A percentile compares a stretch with the other conserved stretches of the same genome.
These are phyloP conservation scores for Drymodes brunneopygia DNA, from an alignment of 2,113 vertebrate genomes.

Conservation along the genomic window DNA sequence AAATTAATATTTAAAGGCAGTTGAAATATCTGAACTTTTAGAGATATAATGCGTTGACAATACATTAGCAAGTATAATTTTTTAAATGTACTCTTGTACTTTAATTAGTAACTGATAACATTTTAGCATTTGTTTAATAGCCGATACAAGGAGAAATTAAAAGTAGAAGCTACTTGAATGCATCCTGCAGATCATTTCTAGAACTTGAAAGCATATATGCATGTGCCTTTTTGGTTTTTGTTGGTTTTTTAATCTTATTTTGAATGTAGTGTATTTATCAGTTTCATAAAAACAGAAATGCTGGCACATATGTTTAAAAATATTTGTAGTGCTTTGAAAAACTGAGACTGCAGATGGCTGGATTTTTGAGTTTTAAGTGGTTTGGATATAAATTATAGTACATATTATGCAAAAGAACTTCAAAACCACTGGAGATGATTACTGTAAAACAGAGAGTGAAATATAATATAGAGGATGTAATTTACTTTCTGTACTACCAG, in stretches of 20 bases:
- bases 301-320: not conserved
- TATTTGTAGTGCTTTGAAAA: not conserved
- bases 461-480: not conserved
- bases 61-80: not conserved
- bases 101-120: not conserved
- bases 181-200: not conserved
- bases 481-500: not conserved
- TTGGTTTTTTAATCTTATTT: not conserved
- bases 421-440: not conserved
- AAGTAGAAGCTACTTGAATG: not conserved
- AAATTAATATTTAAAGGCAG: not conserved
- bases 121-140: not conserved
- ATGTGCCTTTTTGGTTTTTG: accelerated
- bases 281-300: not conserved
- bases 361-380: not conserved
- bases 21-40: not conserved
- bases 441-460: not conserved
- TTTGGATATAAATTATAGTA: not conserved
- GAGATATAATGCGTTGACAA: not conserved
- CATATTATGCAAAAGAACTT: not conserved
- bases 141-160: not conserved
- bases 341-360: not conserved
- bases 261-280: not conserved
- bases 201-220: not conserved
- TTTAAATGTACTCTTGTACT: not conserved